phyloP scores from a whole-genome alignment of 2,113 vertebrate genomes.

The Gallinago media region DNA sequence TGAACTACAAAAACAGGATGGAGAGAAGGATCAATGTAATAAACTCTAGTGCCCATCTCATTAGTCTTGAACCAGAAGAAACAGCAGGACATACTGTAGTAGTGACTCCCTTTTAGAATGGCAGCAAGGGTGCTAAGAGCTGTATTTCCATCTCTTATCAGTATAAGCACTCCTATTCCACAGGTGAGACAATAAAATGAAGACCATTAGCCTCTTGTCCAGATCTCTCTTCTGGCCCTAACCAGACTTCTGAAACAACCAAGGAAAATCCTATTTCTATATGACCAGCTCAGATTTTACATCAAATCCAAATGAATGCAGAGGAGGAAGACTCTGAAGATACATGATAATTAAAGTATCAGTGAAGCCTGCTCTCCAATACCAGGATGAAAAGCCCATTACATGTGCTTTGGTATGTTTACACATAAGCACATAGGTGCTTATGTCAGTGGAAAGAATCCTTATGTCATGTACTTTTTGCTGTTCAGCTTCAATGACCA shows the following conservation, averaged over 20 bases:
- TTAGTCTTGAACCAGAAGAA: background rate
- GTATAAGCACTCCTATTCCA: background rate
- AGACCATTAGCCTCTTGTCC: background rate
- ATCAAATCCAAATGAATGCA: background rate
- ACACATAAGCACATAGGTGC: background rate
- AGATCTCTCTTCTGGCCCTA: background rate
- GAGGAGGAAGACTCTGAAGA: background rate
- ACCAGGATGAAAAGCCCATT: background rate
- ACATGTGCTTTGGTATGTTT: background rate
- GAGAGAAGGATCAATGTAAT: background rate
- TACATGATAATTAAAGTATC: background rate
- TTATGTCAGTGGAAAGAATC: background rate
- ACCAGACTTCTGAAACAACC: background rate
- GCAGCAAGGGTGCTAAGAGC: background rate
- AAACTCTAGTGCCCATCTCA: background rate
- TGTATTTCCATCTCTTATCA: background rate
- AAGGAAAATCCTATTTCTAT: background rate
- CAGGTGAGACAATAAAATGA: background rate
- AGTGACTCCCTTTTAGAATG: background rate
- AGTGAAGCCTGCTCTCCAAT: background rate
- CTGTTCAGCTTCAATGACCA: background rate
- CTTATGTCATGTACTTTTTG: background rate
- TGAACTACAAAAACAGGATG: background rate
- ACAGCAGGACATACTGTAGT: background rate
- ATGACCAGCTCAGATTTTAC: background rate